Evolutionary conservation across 2,113 vertebrate species (phyloP).

Genomic region (Piprites chloris): DNA sequence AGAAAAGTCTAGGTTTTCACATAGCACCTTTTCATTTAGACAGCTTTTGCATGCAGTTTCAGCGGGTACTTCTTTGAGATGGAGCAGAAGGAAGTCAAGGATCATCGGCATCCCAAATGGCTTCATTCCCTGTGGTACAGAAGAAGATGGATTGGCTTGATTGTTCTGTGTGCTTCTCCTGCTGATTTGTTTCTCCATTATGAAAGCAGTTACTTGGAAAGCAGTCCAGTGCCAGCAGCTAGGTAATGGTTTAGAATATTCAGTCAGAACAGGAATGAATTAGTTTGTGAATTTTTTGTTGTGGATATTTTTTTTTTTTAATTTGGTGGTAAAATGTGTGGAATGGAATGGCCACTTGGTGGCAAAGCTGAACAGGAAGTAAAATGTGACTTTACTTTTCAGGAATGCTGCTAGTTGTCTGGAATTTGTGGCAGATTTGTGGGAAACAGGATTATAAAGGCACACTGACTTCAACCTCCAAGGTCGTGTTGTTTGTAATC

Average conservation of each 20-base stretch:
- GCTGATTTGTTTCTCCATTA: not conserved
- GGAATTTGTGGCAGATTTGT: not conserved
- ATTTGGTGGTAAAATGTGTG: not conserved
- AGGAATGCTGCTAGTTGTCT: not conserved
- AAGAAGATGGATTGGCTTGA: not conserved
- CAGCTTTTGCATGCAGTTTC: not conserved
- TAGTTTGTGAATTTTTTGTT: no score
- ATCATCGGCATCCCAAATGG: not conserved
- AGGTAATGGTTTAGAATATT: not conserved
- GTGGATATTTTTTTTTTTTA: no score
- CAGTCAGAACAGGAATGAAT: not conserved
- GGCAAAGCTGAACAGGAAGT: conserved; percentile 40
- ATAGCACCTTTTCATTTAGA: not conserved
- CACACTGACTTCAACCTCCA: not conserved
- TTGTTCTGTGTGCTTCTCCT: not conserved
- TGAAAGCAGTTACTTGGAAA: not conserved
- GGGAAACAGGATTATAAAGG: not conserved
- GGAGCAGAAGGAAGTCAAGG: not conserved
- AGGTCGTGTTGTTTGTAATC: not conserved
- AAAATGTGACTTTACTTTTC: not conserved
- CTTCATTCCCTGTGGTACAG: not conserved
- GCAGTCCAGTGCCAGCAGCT: not conserved
- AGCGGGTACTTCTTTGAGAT: not conserved
- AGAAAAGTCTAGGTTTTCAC: not conserved
- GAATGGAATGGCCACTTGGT: conserved; percentile 9